A percentile compares a stretch with the other conserved stretches of the same genome.
phyloP scores from a whole-genome alignment of 2,888 invertebrate species.

The Dione juno region DNA sequence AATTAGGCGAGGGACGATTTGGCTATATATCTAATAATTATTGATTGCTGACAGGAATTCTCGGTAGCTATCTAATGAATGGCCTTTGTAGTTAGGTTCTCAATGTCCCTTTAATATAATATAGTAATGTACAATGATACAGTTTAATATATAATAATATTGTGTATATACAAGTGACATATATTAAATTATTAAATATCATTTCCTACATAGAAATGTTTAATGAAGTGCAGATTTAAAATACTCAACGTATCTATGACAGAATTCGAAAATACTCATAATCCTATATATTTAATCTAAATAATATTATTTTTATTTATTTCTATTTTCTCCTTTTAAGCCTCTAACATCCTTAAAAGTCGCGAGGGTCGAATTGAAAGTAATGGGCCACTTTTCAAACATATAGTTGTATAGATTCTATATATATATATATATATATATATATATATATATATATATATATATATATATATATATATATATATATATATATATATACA shows the following conservation, averaged over 20 bases:
- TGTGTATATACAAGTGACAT: too few relatives aligned
- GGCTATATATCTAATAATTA: slow-evolving; percentile 7
- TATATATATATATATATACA: slow-evolving; percentile 57
- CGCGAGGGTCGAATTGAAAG: slow-evolving; percentile 24
- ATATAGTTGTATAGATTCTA: slow-evolving; percentile 13
- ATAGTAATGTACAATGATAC: neutral
- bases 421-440: slow-evolving; percentile 56
- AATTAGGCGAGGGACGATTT: neutral
- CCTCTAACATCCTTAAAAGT: slow-evolving; percentile 5
- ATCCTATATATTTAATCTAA: neutral
- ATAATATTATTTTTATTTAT: neutral
- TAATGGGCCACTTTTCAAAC: slow-evolving; percentile 20
- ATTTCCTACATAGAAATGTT: too few relatives aligned
- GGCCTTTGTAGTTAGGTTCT: slow-evolving; percentile 1
- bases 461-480: slow-evolving; percentile 63
- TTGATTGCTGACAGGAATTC: slow-evolving; percentile 17
- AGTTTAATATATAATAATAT: neutral
- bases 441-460: slow-evolving; percentile 58
- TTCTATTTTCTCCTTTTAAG: neutral
- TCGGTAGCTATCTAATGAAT: slow-evolving; percentile 7
- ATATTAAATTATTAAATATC: too few relatives aligned
- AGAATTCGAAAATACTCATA: neutral
- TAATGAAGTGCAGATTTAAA: too few relatives aligned
- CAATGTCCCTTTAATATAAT: neutral
- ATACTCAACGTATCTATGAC: neutral